Conservation (phyloP, 2,888 invertebrate genomes). For the Drosophila nigricruria region DNA sequence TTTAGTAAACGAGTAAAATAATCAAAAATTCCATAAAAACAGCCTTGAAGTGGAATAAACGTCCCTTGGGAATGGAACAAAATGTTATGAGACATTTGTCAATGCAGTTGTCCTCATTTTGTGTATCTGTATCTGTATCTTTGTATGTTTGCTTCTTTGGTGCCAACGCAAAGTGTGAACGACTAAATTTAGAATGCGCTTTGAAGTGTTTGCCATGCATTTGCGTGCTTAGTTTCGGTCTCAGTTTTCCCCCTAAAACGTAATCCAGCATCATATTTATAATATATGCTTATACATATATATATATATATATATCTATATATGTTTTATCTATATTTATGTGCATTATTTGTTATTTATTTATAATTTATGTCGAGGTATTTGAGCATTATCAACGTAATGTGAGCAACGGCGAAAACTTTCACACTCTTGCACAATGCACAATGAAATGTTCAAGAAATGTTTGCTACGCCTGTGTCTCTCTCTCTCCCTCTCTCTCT, state of each 20-base stretch:
- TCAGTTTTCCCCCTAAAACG: constrained; percentile 8
- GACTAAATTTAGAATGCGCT: constrained; percentile 71
- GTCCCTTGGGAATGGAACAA: not conserved
- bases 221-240: constrained; percentile 19
- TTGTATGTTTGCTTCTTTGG: constrained; percentile 5
- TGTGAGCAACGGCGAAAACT: constrained; percentile 45
- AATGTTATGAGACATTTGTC: constrained; percentile 34
- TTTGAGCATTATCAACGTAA: constrained; percentile 9
- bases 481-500: not conserved
- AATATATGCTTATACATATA: not conserved
- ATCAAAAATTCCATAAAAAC: not conserved
- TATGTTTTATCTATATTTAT: constrained; percentile 9
- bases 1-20: not conserved
- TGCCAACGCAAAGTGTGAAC: constrained; percentile 79
- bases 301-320: constrained; percentile 1
- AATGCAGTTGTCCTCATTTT: constrained; percentile 61
- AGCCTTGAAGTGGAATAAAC: not conserved
- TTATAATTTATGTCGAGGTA: constrained; percentile 11
- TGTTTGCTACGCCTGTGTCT: not conserved
- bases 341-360: constrained; percentile 13
- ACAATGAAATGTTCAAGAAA: constrained; percentile 44
- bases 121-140: constrained; percentile 7
- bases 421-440: constrained; percentile 66
- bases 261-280: constrained; percentile 25
- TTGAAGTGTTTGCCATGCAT: constrained; percentile 55